Conservation (phyloP, 1,140 invertebrate species). For the Melipona quadrifasciata region DNA sequence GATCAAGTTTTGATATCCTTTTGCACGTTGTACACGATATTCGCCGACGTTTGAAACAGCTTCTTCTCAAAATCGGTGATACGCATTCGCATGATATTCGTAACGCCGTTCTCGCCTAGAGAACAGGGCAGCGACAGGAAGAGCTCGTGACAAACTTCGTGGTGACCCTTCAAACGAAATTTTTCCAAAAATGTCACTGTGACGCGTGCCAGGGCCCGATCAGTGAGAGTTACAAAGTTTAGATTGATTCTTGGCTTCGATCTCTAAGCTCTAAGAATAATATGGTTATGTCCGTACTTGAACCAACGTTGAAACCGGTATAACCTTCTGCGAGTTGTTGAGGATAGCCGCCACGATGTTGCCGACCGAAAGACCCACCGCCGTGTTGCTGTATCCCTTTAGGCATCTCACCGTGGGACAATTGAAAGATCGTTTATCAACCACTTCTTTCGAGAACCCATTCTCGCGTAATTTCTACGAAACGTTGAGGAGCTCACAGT, state of each 20-base stretch:
- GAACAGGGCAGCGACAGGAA: constrained; percentile 84
- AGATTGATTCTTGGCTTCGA: background rate
- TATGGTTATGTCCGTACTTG: constrained; percentile 74
- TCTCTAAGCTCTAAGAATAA: too few relatives aligned
- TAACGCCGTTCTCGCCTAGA: constrained; percentile 83
- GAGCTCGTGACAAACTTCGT: constrained; percentile 83
- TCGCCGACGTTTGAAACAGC: constrained; percentile 80
- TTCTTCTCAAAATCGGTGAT: constrained; percentile 82
- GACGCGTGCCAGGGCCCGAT: too few relatives aligned
- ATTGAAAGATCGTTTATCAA: constrained; percentile 64
- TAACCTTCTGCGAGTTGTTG: constrained; percentile 81
- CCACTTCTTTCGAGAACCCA: background rate
- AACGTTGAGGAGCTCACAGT: constrained; percentile 73
- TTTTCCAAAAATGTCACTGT: background rate
- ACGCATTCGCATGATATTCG: constrained; percentile 82
- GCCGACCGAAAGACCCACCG: constrained; percentile 82
- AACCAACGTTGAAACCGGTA: constrained; percentile 83
- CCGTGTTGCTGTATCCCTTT: constrained; percentile 83
- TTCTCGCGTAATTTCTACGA: background rate
- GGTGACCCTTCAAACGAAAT: constrained; percentile 79
- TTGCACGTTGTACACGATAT: constrained; percentile 78
- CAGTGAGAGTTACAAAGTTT: background rate
- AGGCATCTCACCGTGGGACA: constrained; percentile 82
- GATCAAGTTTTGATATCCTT: constrained; percentile 64
- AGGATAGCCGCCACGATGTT: constrained; percentile 81